Conservation (phyloP, 1,140 invertebrate genomes). For the Alviniconcha marisindica region DNA sequence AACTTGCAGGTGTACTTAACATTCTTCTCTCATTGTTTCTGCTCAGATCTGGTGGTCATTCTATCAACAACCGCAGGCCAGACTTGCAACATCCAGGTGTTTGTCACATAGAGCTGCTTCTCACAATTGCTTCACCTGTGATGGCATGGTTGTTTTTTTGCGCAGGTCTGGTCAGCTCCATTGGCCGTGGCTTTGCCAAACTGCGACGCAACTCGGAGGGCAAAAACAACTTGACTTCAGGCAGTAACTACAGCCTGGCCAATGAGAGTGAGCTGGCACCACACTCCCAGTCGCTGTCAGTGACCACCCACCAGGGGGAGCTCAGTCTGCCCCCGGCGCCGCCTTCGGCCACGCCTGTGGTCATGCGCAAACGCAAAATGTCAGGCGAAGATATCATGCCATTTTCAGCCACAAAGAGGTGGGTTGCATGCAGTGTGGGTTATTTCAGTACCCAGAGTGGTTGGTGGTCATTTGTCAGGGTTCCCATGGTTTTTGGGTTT, state of each 20-base stretch:
- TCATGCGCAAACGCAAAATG: slow-evolving; percentile 67
- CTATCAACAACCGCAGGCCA: no score
- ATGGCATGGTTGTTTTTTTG: slow-evolving; percentile 17
- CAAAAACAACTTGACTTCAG: slow-evolving; percentile 57
- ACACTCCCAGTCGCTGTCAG: slow-evolving; percentile 33
- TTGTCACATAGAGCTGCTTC: no score
- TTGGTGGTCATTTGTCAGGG: no score
- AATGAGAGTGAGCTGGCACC: background rate
- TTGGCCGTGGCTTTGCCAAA: slow-evolving; percentile 68
- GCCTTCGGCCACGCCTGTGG: slow-evolving; percentile 64
- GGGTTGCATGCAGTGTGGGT: no score
- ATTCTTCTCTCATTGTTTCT: no score
- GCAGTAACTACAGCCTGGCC: slow-evolving; percentile 50
- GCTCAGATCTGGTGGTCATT: no score
- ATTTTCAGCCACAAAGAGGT: slow-evolving; percentile 74
- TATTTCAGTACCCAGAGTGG: no score
- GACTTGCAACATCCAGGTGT: no score
- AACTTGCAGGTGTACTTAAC: no score
- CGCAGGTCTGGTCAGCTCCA: slow-evolving; percentile 70
- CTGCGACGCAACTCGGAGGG: slow-evolving; percentile 70
- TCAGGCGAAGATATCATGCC: slow-evolving; percentile 61
- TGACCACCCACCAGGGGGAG: background rate
- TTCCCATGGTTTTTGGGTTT: no score
- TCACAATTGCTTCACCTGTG: background rate
- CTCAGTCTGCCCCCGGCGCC: slow-evolving; percentile 13